Conservation (phyloP, 2,113 vertebrate genomes). For the Datnioides undecimradiatus region DNA sequence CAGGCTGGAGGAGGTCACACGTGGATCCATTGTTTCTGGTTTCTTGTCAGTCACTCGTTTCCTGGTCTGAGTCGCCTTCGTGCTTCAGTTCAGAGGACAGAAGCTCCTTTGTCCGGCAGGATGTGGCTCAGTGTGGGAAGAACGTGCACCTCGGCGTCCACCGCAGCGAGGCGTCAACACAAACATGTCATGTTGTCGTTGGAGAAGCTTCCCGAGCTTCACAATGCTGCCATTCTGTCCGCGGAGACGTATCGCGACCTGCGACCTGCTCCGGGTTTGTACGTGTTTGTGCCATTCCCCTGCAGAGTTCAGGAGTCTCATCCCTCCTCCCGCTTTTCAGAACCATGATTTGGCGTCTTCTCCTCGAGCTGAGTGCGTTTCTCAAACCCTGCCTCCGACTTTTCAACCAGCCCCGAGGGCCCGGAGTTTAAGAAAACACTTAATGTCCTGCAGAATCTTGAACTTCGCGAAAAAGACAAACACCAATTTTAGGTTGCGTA, state of each 20-base stretch:
- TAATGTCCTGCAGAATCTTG: background rate
- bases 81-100: slow-evolving; percentile 12
- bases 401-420: background rate
- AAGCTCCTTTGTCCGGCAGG: slow-evolving; percentile 24
- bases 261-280: slow-evolving; percentile 4
- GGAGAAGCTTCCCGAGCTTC: background rate
- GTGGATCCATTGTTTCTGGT: too few relatives aligned
- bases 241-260: background rate
- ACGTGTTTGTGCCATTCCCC: too few relatives aligned
- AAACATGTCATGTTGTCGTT: slow-evolving; percentile 34
- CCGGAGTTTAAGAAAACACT: background rate
- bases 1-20: too few relatives aligned
- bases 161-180: slow-evolving; percentile 50
- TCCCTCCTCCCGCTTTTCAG: background rate
- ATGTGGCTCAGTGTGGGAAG: slow-evolving; percentile 26
- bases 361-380: background rate
- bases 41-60: too few relatives aligned
- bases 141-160: background rate
- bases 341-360: background rate
- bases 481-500: accelerated
- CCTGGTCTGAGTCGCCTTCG: background rate
- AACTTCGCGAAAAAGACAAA: background rate
- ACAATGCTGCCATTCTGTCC: slow-evolving; percentile 18
- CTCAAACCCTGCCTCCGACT: background rate
- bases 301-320: background rate